Evolutionary conservation across 2,113 vertebrate genomes (phyloP), one percentile per base, ranked within the genome.

Genomic region (Hydropotes inermis): DNA sequence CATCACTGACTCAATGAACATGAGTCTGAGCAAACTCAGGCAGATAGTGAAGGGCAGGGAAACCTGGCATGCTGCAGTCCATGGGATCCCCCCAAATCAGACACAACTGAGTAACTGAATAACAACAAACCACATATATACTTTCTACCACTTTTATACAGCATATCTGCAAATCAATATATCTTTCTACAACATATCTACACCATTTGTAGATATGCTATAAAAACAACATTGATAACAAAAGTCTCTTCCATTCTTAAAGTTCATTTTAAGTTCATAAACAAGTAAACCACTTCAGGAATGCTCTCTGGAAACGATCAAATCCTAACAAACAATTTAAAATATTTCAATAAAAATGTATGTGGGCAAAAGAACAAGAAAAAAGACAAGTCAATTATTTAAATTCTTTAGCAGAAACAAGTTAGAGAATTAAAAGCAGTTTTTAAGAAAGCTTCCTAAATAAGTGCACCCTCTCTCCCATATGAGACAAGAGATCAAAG

Each of bases 241-340:
- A 96, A 98, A n/a, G 0, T 17, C 4, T 84, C 50, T 86, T 97
- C 67, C 82, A 21, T 91, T 39, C 30, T 86, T 30, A 87, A 97
- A 97, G 84, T 94, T 97, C 12, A 94, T 67, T 55, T 96, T 95
- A 97, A 50, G 5, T 25, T 97, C 94, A 92, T 74, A 92, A 97
- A 92, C 43, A 96, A 83, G 6, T 82, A 81, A 97, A 30, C 13
- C 58, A 58, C 97, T 95, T 93, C 57, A 79, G 50, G 28, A 91
- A 94, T 82, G 67, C 23, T 54, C 55, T 47, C 39, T 90, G 61
- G 93, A 97, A 98, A 95, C 58, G 16, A 93, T 96, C 12, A 45
- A 91, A 91, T 54, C 6, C 17, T 17, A 79, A 60, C 11, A 82
- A 14, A 82, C 11, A 54, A 82, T 25, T 82, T 23, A 36, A 36